Conservation (phyloP, 1,140 invertebrate genomes). For the Stegodyphus mimosarum region DNA sequence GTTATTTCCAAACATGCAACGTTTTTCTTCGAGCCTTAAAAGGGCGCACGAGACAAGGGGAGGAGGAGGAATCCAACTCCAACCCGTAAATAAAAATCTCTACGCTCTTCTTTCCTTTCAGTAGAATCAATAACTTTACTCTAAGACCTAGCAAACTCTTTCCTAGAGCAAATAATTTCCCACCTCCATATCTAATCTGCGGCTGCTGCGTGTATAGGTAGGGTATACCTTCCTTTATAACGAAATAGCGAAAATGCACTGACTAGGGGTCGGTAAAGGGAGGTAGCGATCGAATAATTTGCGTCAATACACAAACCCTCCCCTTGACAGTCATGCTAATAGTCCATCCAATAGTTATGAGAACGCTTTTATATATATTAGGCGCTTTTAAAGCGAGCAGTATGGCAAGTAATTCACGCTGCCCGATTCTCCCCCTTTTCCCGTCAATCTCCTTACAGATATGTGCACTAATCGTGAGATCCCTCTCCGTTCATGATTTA, state of each 20-base stretch:
- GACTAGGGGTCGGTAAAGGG: neutral
- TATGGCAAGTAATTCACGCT: constrained; percentile 51
- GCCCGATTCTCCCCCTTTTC: neutral
- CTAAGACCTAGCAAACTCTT: neutral
- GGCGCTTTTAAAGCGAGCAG: constrained; percentile 36
- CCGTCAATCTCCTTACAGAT: neutral
- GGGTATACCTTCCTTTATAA: constrained; percentile 7
- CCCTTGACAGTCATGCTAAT: constrained; percentile 53
- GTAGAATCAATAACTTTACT: constrained; percentile 41
- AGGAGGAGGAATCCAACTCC: neutral
- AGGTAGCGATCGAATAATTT: constrained; percentile 30
- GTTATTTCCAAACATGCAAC: too few relatives aligned
- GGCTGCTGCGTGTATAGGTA: constrained; percentile 1
- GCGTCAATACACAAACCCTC: constrained; percentile 51
- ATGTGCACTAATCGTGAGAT: constrained; percentile 37
- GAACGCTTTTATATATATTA: constrained; percentile 29
- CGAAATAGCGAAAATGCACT: constrained; percentile 8
- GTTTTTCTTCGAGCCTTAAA: too few relatives aligned
- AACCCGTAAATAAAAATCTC: constrained; percentile 48
- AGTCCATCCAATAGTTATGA: constrained; percentile 57
- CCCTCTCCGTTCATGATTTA: constrained; percentile 49
- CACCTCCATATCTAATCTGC: constrained; percentile 53
- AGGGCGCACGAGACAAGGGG: too few relatives aligned
- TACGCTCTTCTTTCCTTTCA: constrained; percentile 9
- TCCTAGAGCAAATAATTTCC: constrained; percentile 30